Conservation (phyloP, 2,797 vertebrate species). For the Rhabdomys pumilio region DNA sequence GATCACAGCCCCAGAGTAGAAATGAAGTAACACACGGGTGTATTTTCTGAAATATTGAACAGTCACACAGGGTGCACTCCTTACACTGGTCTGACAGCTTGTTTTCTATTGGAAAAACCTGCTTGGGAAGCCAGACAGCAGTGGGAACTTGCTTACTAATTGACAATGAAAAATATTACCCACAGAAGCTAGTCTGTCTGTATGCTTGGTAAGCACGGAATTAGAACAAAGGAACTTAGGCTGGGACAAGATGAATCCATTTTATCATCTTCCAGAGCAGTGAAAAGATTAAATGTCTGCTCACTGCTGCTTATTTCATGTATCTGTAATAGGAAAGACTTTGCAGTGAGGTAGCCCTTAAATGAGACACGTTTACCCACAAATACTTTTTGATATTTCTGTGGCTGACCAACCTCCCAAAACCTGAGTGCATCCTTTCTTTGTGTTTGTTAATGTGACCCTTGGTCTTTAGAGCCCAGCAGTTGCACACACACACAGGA, state of each 20-base stretch:
- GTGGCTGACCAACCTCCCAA: not conserved
- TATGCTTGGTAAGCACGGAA: constrained; percentile 40
- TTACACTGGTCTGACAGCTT: not conserved
- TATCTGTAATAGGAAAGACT: not conserved
- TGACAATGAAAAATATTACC: constrained; percentile 60
- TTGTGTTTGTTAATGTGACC: not conserved
- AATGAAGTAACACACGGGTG: not conserved
- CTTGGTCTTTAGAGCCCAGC: not conserved
- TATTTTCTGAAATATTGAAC: not conserved
- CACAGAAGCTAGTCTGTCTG: constrained; percentile 10
- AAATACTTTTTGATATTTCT: not conserved
- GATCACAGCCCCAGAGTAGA: not conserved
- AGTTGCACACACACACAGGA: not conserved
- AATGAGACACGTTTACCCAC: not conserved
- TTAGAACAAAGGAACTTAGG: constrained; percentile 45
- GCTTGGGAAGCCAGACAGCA: constrained; percentile 34
- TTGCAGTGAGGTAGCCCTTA: not conserved
- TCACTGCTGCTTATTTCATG: not conserved
- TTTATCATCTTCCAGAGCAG: constrained; percentile 62
- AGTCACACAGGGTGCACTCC: not conserved
- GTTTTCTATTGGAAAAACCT: constrained; percentile 38
- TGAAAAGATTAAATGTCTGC: constrained; percentile 38
- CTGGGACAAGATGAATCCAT: not conserved
- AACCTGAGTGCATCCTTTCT: constrained; percentile 38
- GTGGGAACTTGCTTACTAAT: constrained; percentile 46